phyloP scores from a whole-genome alignment of 2,797 vertebrate species.

The Hydrophis major region DNA sequence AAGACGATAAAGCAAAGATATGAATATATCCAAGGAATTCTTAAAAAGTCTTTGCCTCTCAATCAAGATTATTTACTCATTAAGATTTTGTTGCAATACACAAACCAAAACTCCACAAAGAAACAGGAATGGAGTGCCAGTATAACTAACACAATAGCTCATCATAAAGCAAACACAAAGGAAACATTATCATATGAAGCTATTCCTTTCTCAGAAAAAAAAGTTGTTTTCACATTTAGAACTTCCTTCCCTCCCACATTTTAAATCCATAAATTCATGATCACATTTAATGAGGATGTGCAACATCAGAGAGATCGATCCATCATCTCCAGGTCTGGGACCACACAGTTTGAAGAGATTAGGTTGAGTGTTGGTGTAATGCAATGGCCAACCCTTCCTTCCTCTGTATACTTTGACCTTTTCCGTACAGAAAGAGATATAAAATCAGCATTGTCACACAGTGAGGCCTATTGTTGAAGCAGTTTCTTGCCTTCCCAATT shows the following conservation, averaged over 20 bases:
- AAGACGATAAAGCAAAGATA: neutral
- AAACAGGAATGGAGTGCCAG: neutral
- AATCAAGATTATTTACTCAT: neutral
- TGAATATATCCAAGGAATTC: neutral
- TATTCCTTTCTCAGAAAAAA: slow-evolving; percentile 42
- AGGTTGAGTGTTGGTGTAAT: neutral
- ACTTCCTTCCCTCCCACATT: neutral
- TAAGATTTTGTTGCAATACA: neutral
- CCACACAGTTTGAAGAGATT: neutral
- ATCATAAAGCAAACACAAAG: neutral
- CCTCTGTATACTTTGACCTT: neutral
- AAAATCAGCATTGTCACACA: neutral
- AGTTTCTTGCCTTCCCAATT: neutral
- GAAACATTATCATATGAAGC: slow-evolving; percentile 34
- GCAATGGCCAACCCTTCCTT: neutral
- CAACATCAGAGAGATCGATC: slow-evolving; percentile 21
- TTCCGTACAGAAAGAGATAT: neutral
- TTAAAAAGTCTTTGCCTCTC: neutral
- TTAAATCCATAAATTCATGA: slow-evolving; percentile 7
- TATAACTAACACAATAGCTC: slow-evolving; percentile 3
- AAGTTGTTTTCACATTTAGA: slow-evolving; percentile 47
- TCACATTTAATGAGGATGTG: slow-evolving; percentile 12
- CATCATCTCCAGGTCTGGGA: neutral
- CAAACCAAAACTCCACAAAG: slow-evolving; percentile 2
- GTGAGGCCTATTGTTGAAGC: neutral